Conservation (phyloP, 2,113 vertebrate species). For the Charadrius vociferus region DNA sequence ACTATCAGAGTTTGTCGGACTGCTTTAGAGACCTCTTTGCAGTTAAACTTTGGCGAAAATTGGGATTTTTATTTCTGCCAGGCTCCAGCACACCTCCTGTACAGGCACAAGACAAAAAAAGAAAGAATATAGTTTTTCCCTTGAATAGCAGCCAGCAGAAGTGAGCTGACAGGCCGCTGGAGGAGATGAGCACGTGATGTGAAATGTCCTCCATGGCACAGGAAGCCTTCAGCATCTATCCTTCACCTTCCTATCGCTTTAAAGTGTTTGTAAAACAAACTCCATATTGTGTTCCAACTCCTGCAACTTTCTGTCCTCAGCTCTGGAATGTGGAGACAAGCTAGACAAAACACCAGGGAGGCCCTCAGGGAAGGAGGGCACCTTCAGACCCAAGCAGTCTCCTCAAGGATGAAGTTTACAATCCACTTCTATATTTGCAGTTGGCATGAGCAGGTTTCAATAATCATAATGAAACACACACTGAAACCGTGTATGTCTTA, state of each 20-base stretch:
- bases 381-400: not conserved
- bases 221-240: not conserved
- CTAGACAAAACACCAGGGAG: slow-evolving; percentile 46
- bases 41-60: not conserved
- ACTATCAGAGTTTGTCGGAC: not conserved
- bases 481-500: not conserved
- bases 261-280: slow-evolving; percentile 23
- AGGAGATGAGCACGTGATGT: not conserved
- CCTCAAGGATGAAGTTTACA: not conserved
- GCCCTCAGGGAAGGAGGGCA: not conserved
- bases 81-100: not conserved
- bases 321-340: not conserved
- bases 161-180: not conserved
- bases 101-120: not conserved
- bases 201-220: not conserved
- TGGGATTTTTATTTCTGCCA: not conserved
- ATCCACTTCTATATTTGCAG: not conserved
- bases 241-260: slow-evolving; percentile 3
- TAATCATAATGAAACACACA: not conserved
- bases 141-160: not conserved
- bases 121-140: not conserved
- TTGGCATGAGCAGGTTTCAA: not conserved
- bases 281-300: not conserved
- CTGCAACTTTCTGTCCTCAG: not conserved
- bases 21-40: not conserved